Base-by-base conservation (phyloP, 2,113 vertebrate species). In the Puntigrus tetrazona region DNA sequence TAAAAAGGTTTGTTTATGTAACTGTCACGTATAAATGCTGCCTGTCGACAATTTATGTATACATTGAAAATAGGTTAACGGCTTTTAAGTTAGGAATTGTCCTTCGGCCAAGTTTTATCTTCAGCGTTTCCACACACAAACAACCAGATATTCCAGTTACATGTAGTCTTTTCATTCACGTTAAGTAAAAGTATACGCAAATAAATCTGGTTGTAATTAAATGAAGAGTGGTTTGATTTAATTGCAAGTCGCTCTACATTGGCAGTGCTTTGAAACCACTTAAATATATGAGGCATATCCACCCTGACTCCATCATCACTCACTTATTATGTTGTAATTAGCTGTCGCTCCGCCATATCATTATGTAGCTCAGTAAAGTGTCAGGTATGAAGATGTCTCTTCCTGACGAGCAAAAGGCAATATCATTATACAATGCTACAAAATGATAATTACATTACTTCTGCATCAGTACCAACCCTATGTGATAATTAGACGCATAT, bases 291-390 rank as follows among this genome's bases (percentile, higher is more conserved):
- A 85, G 81, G 81, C 86, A 89, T 47, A 88, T 86, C 91, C 85
- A 89, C 89, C 90, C 87, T 88, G 86, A 85, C 89, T 90, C 92
- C 90, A 92, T 92, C 92, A 92, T 92, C 92, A 90, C 88, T 90
- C 89, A 87, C 86, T 94, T 94, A 95, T 93, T 91, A 93, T 91
- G 87, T 92, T 92, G 92, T 94, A 94, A 94, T 94, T 95, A 94
- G 91, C 91, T 90, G 91, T 91, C 92, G 91, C 91, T 93, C 92
- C 87, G 90, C 89, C 87, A 88, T 92, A 92, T 93, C 92, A 94
- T 94, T 93, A 94, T 93, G 92, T 87, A 90, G 92, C 91, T 93
- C 82, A 86, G 89, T 88, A 91, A 93, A 91, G 82, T 94, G 92
- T 94, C 93, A 95, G 94, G 92, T 94, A 93, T 89, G 85, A 86